phyloP scores from a whole-genome alignment of 2,888 invertebrate species.

The Drosophila picticornis region DNA sequence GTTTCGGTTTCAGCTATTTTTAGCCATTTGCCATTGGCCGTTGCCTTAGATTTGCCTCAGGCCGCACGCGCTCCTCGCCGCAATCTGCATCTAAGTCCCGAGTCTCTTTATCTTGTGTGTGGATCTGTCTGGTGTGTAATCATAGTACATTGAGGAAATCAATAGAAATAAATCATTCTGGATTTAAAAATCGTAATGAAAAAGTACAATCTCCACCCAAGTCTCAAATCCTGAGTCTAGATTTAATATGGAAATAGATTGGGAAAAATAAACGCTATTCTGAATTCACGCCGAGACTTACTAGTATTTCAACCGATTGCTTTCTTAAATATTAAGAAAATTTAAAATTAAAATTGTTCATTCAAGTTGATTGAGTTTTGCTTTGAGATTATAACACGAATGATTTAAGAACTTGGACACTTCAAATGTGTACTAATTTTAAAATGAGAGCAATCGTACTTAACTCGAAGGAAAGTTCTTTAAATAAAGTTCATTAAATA shows the following conservation, averaged over 20 bases:
- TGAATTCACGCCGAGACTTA: background rate
- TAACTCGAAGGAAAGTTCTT: background rate
- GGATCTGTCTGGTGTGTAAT: background rate
- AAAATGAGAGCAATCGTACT: background rate
- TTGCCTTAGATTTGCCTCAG: conserved; percentile 24
- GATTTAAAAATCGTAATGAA: background rate
- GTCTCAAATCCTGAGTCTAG: too few species aligned
- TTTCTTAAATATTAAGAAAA: background rate
- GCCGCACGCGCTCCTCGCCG: conserved; percentile 62
- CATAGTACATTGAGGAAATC: conserved; percentile 1
- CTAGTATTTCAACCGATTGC: background rate
- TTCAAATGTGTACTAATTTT: background rate
- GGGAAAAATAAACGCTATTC: background rate
- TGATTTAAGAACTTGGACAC: background rate
- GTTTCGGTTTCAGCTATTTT: conserved; percentile 22
- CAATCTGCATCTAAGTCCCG: conserved; percentile 2
- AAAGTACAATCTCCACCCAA: background rate
- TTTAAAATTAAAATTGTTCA: background rate
- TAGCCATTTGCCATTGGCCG: conserved; percentile 6
- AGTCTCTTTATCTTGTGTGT: background rate
- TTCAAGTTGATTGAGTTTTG: background rate
- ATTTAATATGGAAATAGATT: background rate
- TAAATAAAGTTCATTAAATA: background rate
- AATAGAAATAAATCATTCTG: background rate
- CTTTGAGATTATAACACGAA: background rate